phyloP scores from a whole-genome alignment of 2,797 vertebrate genomes.

The Diglossa cyanea region DNA sequence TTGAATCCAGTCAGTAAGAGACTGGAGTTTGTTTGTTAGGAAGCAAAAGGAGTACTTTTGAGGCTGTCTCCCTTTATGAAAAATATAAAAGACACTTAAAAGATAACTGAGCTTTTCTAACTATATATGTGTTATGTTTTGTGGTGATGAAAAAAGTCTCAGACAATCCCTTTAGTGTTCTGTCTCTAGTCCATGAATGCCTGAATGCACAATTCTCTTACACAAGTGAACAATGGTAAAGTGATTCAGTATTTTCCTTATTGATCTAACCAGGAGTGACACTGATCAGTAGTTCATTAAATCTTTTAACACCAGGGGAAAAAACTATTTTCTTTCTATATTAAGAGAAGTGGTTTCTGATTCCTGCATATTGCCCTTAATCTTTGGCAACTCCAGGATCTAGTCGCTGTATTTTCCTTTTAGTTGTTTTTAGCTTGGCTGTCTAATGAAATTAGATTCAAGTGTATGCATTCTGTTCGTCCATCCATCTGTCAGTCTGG shows the following conservation, averaged over 20 bases:
- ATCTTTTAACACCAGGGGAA: slow-evolving; percentile 31
- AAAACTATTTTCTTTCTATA: background rate
- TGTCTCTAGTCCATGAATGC: background rate
- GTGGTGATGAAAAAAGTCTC: background rate
- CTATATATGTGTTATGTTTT: background rate
- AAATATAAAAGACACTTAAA: background rate
- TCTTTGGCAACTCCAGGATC: background rate
- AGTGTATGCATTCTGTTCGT: background rate
- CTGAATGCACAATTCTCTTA: background rate
- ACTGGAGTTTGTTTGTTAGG: background rate
- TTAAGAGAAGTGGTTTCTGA: background rate
- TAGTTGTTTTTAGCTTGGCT: background rate
- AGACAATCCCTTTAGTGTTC: background rate
- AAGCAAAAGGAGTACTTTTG: background rate
- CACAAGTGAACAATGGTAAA: background rate
- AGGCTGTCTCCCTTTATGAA: background rate
- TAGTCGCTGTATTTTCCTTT: background rate
- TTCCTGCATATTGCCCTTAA: background rate
- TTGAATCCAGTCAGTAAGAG: background rate
- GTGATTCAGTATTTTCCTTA: slow-evolving; percentile 9
- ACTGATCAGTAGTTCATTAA: slow-evolving; percentile 46
- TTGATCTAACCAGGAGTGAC: slow-evolving; percentile 56
- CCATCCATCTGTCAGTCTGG: background rate
- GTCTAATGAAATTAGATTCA: background rate
- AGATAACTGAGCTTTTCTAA: background rate